Base-by-base conservation (phyloP, 2,113 vertebrate genomes). In the Brachyhypopomus gauderio region DNA sequence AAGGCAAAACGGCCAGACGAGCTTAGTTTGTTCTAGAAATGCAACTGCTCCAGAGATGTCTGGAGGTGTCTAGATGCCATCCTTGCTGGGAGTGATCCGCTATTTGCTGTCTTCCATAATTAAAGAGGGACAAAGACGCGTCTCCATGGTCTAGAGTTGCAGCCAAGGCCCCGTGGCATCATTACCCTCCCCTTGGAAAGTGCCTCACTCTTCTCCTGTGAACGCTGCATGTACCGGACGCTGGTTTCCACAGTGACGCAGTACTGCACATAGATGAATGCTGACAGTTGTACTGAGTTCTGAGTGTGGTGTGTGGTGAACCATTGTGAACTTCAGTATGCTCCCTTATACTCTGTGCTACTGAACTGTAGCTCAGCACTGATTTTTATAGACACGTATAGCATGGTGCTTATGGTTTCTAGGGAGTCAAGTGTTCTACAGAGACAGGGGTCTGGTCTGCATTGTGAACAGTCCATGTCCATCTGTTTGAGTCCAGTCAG, bases 41-140 rank as follows among this genome's bases (percentile, higher is more conserved):
- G 19, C 48, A 34, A n/a, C 25, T 19, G n/a, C 25, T 23, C 8
- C 41, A 56, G 58, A 62, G 58, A 22, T 17, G 6, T 5, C 25
- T 16, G 7, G 12, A 14, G 45, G 12, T 52, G 45, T 52, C 45
- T 52, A 52, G 25, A 69, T 69, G 3, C 64, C n/a, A 22, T 19
- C 17, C 72, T 25, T 34, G 58, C 60, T 56, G 12, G 8, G 7
- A 38, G n/a, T 72, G 82, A 69, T 71, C 71, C 72, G 56, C 79
- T 76, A 72, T 80, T 86, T 79, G 72, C 76, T 77, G 59, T 38
- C 38, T 25, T 86, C 30, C 77, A 84, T 86, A 77, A 86, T 84
- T 84, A 80, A 86, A 73, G 22, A 73, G 67, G 70, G 56, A 70
- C 62, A 79, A 82, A 79, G 56, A 79, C 5, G 25, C 72, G 7